Percentiles rank a stretch among this genome's conserved stretches.
Evolutionary conservation across 2,888 invertebrate genomes (phyloP).

Genomic region (Eudasyphora cyanicolor): DNA sequence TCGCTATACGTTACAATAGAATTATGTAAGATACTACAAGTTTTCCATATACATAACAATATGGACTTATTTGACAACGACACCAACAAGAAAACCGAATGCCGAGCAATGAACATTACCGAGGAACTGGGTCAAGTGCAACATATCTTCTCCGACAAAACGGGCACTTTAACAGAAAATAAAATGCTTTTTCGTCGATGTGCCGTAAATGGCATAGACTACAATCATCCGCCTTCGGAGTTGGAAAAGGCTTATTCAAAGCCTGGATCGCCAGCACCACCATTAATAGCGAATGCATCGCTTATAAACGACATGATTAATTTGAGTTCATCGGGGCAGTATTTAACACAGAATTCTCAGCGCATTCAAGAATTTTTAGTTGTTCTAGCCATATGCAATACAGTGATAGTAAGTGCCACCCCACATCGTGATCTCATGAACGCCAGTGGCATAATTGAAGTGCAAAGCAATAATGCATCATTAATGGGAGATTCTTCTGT

Average conservation of each 20-base stretch:
- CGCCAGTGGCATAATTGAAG: conserved; percentile 84
- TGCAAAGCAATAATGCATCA: conserved; percentile 72
- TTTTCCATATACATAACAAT: conserved; percentile 96
- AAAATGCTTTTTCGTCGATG: conserved; percentile 97
- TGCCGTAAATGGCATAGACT: conserved; percentile 93
- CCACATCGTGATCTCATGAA: conserved; percentile 88
- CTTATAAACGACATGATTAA: conserved; percentile 82
- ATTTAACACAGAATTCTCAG: conserved; percentile 83
- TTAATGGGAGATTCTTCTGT: conserved; percentile 67
- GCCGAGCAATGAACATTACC: conserved; percentile 96
- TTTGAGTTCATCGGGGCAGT: conserved; percentile 72
- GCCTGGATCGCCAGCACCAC: conserved; percentile 81
- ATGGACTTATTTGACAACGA: conserved; percentile 91
- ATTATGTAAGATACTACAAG: conserved; percentile 96
- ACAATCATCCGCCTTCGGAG: conserved; percentile 89
- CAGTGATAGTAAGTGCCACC: conserved; percentile 94
- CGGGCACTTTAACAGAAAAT: conserved; percentile 98
- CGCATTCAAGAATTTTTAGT: conserved; percentile 93
- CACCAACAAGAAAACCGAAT: conserved; percentile 91
- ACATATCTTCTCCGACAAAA: conserved; percentile 98
- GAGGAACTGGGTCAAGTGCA: conserved; percentile 98
- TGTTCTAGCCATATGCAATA: conserved; percentile 96
- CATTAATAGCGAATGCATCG: conserved; percentile 81
- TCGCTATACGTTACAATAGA: conserved; percentile 98
- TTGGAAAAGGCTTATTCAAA: conserved; percentile 82